A percentile compares a stretch with the other conserved stretches of the same genome.
Conservation (phyloP, 2,113 vertebrate genomes). For the Varanus salvator region DNA sequence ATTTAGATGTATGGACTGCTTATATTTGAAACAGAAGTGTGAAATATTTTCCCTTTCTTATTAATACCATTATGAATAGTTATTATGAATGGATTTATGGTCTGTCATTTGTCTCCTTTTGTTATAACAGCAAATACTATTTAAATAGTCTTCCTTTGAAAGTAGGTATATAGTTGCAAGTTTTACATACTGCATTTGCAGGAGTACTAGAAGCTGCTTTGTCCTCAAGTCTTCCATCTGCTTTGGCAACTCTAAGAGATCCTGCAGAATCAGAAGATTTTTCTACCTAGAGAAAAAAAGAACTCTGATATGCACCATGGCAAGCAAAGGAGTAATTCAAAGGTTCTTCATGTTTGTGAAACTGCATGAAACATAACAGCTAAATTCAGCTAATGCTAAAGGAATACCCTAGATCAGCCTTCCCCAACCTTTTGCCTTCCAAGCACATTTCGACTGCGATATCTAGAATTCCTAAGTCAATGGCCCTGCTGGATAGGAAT, state of each 20-base stretch:
- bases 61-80: too few species aligned
- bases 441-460: too few species aligned
- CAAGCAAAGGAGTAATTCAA: neutral
- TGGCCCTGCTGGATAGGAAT: too few species aligned
- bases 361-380: neutral
- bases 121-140: too few species aligned
- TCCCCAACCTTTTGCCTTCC: too few species aligned
- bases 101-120: too few species aligned
- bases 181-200: slow-evolving; percentile 84
- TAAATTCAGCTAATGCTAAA: neutral
- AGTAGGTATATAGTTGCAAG: neutral
- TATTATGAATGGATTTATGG: too few species aligned
- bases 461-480: too few species aligned
- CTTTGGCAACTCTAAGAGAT: slow-evolving; percentile 89
- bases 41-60: too few species aligned
- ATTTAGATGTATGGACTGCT: too few species aligned
- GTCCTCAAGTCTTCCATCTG: slow-evolving; percentile 90
- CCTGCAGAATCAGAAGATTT: slow-evolving; percentile 86
- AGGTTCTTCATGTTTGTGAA: neutral
- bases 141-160: neutral
- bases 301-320: slow-evolving; percentile 21
- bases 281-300: slow-evolving; percentile 80
- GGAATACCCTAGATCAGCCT: too few species aligned
- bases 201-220: slow-evolving; percentile 80
- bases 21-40: neutral